Evolutionary conservation across 1,140 invertebrate species (phyloP), one percentile per base, ranked within the genome.

Genomic region (Drosophila sp.): DNA sequence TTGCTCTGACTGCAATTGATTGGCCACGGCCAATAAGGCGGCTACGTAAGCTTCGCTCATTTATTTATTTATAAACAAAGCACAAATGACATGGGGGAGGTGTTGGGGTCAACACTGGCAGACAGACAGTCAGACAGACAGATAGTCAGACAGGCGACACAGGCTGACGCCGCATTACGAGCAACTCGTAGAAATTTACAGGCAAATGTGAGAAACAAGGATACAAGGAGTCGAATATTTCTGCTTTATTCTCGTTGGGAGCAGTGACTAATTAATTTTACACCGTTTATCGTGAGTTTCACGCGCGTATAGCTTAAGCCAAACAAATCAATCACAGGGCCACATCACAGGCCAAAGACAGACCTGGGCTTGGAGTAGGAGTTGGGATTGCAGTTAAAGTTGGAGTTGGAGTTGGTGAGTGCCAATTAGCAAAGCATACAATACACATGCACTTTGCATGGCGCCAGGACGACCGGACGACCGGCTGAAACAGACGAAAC

Each of bases 401-500:
- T 29, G 50, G 7, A 16, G 14, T 16, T 16, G 11, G 6, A 25
- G 41, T 18, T 14, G n/a, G 50, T 9, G 8, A 34, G 56, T 70
- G 73, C 65, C 81, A 84, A 84, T 84, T 87, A 84, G 82, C 78
- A 87, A 87, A 87, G 81, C 81, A 81, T 66, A 87, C 78, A 80
- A 74, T 65, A 73, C 78, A 77, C 66, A 75, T 80, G 80, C 72
- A 76, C 76, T 80, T 83, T 76, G 80, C 81, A 84, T 84, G 80
- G 80, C 72, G 80, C 78, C 80, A 76, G 72, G 53, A 51, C 53
- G 76, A 63, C 80, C 11, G 34, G 38, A n/a, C 62, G 46, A 18
- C 18, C 27, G 36, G 21, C 41, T 16, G 56, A 58, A 48, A 38
- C 56, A 65, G 54, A 65, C 54, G 32, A 25, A 14, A 18, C 16